Evolutionary conservation across 2,113 vertebrate species (phyloP), one percentile per base, ranked within the genome.

Genomic region (Cisticola juncidis): DNA sequence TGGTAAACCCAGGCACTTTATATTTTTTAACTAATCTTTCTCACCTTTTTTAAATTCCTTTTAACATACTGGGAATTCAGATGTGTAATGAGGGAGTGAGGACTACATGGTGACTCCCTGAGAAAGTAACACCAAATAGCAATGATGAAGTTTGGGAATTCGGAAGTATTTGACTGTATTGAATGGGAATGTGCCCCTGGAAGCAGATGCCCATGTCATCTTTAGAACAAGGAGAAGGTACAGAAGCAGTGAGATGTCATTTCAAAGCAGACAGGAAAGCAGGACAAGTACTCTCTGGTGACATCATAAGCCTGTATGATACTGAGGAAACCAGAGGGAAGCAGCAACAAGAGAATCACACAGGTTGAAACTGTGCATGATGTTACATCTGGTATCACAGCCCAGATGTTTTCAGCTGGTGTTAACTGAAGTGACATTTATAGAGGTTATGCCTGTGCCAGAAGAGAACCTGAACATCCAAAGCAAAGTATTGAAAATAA

Each of bases 261-360:
- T 89, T 44, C 33, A 88, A 91, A 66, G 40, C 25, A 72, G 56
- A 33, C 6, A 66, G 20, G 53, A 92, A 42, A 89, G 8, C 28
- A 54, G n/a, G 45, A 79, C 57, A 81, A 72, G 9, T 17, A 64
- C 22, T 88, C 33, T 22, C 33, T 66, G 13, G 11, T 73, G 42
- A 70, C 90, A 50, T 35, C 4, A 4, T 29, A 28, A 58, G 25
- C 16, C 25, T 61, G 3, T 26, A 36, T n/a, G 42, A 18, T 28
- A 21, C 21, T 50, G 42, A 26, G 21, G 21, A 90, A 85, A 57
- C 3, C 6, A 62, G 45, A 68, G 72, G 56, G 29, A 64, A 54
- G 24, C 14, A 65, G 29, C 33, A 87, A 14, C 6, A 51, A 29
- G 24, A 62, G 33, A 54, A 62, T 56, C 33, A 36, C 0, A 0